Base-by-base conservation (phyloP, 2,113 vertebrate genomes). In the Desmodus rotundus region DNA sequence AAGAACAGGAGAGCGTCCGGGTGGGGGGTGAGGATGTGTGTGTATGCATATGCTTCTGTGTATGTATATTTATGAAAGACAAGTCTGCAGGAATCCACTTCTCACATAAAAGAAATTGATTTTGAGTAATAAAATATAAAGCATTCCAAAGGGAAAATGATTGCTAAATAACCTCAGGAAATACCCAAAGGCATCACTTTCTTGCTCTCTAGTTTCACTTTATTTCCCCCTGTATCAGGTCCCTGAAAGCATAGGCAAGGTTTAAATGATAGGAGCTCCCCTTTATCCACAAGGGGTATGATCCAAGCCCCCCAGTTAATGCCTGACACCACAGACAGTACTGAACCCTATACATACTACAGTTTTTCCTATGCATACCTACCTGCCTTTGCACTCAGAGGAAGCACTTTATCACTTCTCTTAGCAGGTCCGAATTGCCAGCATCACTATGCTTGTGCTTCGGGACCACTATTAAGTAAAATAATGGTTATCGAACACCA, bases 41-140 rank as follows among this genome's bases (percentile, higher is more conserved):
- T 77, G 14, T n/a, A 2, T 45, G 14, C 36, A 19, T 15, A 50
- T 81, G 19, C 14, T 13, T n/a, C 3, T 73, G 13, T 67, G 38
- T 31, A 56, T 61, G 80, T 87, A 76, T n/a, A 63, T 90, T 80
- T 63, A n/a, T 84, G 31, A 94, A 47, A 36, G 13, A 92, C 50
- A 84, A 74, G 24, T 84, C 24, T 33, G 12, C 14, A 17, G 22
- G 16, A 97, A 96, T 36, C 78, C 0, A 5, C 68, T 65, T 74
- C 61, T 95, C 80, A 4, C 50, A 82, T n/a, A 77, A 26, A 95
- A 94, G 28, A 87, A 24, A 85, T 33, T 63, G 41, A n/a, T 96
- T 72, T 80, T 43, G 91, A 61, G 13, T 47, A 24, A 93, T 67
- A 74, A 68, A 93, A 89, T 76, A 20, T 67, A 63, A 82, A 68